Conservation (phyloP, 2,888 invertebrate species). For the Pediacus dermestoides region DNA sequence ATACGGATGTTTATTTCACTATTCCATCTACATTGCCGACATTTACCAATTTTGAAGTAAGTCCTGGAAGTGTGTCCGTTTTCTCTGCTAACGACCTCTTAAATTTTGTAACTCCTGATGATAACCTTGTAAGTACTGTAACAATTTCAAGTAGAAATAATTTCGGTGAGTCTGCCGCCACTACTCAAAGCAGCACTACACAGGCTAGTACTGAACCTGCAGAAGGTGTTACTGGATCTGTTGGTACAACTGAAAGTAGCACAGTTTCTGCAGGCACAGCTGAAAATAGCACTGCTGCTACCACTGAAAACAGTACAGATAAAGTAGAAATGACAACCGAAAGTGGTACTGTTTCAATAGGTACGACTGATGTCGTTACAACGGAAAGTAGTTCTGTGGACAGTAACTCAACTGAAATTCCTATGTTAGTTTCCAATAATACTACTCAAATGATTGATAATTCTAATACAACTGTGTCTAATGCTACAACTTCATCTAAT, state of each 20-base stretch:
- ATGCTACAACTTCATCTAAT: constrained; percentile 12
- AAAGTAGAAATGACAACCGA: constrained; percentile 17
- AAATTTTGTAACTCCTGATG: constrained; percentile 52
- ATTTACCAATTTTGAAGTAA: constrained; percentile 43
- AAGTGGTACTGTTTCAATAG: constrained; percentile 20
- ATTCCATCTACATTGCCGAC: constrained; percentile 33
- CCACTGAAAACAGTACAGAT: constrained; percentile 22
- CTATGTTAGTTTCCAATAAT: constrained; percentile 9
- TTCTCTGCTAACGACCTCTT: constrained; percentile 46
- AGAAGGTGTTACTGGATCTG: constrained; percentile 4
- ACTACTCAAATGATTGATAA: constrained; percentile 14
- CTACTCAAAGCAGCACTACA: constrained; percentile 14
- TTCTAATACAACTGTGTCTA: constrained; percentile 11
- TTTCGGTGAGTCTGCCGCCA: constrained; percentile 29
- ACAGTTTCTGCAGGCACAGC: constrained; percentile 15
- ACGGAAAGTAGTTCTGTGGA: constrained; percentile 10
- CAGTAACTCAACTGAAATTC: constrained; percentile 8
- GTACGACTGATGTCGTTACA: constrained; percentile 10
- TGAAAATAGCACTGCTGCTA: constrained; percentile 19
- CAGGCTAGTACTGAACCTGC: constrained; percentile 15
- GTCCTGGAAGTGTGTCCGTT: constrained; percentile 45
- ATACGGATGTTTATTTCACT: constrained; percentile 38
- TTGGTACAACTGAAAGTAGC: constrained; percentile 1
- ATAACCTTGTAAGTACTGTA: constrained; percentile 54
- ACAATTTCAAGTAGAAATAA: constrained; percentile 54